Evolutionary conservation across 2,113 vertebrate species (phyloP).

Genomic region (Lophius piscatorius): DNA sequence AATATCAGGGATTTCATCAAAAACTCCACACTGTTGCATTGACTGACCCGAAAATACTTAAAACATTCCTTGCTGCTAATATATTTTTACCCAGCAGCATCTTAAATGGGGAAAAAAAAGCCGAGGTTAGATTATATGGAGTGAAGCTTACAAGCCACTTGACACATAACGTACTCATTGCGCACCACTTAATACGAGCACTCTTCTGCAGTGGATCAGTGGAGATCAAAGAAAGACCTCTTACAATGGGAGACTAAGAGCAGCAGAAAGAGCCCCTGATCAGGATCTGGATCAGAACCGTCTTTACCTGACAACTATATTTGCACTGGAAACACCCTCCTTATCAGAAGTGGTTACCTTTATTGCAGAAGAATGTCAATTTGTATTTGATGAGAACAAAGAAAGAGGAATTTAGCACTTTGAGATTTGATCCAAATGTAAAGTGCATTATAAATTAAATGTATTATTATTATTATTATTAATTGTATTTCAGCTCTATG

Average conservation of each 20-base stretch:
- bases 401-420: too few species aligned
- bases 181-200: slow-evolving; percentile 47
- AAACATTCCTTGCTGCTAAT: slow-evolving; percentile 4
- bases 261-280: slow-evolving; percentile 30
- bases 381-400: slow-evolving; percentile 1
- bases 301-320: slow-evolving; percentile 41
- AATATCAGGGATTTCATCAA: slow-evolving; percentile 5
- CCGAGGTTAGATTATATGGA: slow-evolving; percentile 6
- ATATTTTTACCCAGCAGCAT: slow-evolving; percentile 5
- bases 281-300: slow-evolving; percentile 45
- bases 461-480: too few species aligned
- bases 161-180: slow-evolving; percentile 13
- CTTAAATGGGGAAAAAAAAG: slow-evolving; percentile 7
- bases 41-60: neutral
- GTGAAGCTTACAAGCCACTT: neutral
- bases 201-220: slow-evolving; percentile 48
- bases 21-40: neutral
- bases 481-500: too few species aligned
- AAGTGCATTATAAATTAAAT: too few species aligned
- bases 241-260: slow-evolving; percentile 39
- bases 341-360: slow-evolving; percentile 25
- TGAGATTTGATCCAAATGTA: too few species aligned
- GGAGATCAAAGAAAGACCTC: slow-evolving; percentile 55
- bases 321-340: slow-evolving; percentile 22
- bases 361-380: slow-evolving; percentile 27